A percentile compares a stretch with the other conserved stretches of the same genome.
These are phyloP conservation scores for Euzophera pinguis DNA, from an alignment of 2,888 invertebrate species.

Conservation along the genomic window DNA sequence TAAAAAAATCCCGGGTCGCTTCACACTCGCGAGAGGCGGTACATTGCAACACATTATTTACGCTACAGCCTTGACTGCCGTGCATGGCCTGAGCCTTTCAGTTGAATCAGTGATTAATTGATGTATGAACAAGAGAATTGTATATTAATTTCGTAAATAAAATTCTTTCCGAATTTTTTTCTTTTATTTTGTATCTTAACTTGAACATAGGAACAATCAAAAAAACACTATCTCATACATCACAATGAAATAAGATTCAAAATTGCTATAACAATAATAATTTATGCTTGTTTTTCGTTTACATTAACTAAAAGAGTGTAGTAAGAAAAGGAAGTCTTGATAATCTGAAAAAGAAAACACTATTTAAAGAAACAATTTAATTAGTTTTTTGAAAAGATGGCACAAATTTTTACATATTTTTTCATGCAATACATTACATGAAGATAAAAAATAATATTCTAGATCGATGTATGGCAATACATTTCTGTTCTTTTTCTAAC, in stretches of 20 bases:
- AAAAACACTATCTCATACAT: no score
- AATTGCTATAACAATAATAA: no score
- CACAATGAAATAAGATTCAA: no score
- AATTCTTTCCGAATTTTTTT: constrained; percentile 53
- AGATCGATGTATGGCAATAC: no score
- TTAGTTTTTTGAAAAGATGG: no score
- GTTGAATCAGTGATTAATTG: constrained; percentile 56
- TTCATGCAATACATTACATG: no score
- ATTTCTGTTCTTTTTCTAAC: no score
- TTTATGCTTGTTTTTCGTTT: constrained; percentile 44
- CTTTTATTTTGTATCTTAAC: constrained; percentile 29
- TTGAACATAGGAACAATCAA: no score
- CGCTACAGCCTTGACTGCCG: constrained; percentile 52
- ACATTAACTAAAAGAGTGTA: constrained; percentile 67
- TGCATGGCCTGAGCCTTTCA: constrained; percentile 45
- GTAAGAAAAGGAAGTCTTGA: constrained; percentile 71
- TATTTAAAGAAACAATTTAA: no score
- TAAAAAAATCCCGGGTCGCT: constrained; percentile 23
- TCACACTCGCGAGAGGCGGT: constrained; percentile 8
- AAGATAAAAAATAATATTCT: no score
- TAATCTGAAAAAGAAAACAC: constrained; percentile 53
- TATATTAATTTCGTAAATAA: constrained; percentile 79
- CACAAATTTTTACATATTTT: no score
- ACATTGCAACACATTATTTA: constrained; percentile 19
- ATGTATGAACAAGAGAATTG: constrained; percentile 72